These are phyloP conservation scores for Halichoeres trimaculatus DNA, from an alignment of 2,113 vertebrate species.

Conservation along the genomic window DNA sequence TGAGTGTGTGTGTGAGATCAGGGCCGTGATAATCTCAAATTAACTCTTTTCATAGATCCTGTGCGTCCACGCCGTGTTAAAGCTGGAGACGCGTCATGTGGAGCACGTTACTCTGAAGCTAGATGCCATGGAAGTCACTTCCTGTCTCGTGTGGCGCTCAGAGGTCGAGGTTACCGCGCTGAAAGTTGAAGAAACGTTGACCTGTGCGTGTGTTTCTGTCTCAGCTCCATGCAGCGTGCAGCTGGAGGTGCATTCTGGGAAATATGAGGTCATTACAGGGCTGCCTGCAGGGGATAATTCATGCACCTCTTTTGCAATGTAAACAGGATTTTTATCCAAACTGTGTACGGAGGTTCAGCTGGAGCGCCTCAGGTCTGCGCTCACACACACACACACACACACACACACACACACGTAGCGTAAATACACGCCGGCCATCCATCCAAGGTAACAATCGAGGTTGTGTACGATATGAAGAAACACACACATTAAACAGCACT, in stretches of 20 bases:
- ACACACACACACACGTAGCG: slow-evolving; percentile 72
- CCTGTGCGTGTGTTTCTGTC: no score
- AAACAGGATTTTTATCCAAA: slow-evolving; percentile 84
- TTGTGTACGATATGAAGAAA: slow-evolving; percentile 80
- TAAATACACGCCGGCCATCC: slow-evolving; percentile 77
- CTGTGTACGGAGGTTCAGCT: slow-evolving; percentile 80
- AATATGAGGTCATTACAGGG: slow-evolving; percentile 4
- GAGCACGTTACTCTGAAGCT: slow-evolving; percentile 6
- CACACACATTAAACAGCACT: slow-evolving; percentile 73
- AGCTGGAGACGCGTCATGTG: slow-evolving; percentile 14
- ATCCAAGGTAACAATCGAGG: slow-evolving; percentile 82
- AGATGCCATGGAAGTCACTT: no score
- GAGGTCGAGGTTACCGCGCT: no score
- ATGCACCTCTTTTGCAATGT: slow-evolving; percentile 81
- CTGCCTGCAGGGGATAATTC: slow-evolving; percentile 73
- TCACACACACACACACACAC: slow-evolving; percentile 65
- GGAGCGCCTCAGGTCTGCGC: slow-evolving; percentile 75
- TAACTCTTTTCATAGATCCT: slow-evolving; percentile 71
- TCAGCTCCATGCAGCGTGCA: no score
- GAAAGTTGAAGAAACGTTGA: no score
- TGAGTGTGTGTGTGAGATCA: slow-evolving; percentile 46
- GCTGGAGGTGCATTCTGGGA: slow-evolving; percentile 53
- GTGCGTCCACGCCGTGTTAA: slow-evolving; percentile 48
- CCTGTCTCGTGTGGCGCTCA: no score
- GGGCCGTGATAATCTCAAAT: slow-evolving; percentile 71